These are phyloP conservation scores for Thalassarche chlororhynchos DNA, from an alignment of 2,113 vertebrate genomes.

Conservation along the genomic window DNA sequence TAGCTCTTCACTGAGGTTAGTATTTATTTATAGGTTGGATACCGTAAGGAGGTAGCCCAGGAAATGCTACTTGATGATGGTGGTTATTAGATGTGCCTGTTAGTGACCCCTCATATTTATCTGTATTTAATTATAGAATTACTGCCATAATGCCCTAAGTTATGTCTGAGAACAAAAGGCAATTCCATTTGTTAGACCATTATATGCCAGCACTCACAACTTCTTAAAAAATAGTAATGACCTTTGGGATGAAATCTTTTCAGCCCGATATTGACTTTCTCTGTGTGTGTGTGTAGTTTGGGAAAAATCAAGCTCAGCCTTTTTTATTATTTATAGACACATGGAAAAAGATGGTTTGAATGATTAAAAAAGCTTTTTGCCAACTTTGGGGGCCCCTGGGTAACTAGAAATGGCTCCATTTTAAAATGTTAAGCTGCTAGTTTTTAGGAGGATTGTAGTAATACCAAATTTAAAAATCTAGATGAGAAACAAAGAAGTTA, in stretches of 20 bases:
- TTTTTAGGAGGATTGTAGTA: neutral
- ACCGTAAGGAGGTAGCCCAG: neutral
- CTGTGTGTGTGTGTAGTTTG: neutral
- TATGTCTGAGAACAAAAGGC: neutral
- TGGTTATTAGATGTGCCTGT: neutral
- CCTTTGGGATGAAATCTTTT: neutral
- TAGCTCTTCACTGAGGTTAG: constrained; percentile 3
- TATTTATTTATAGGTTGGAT: constrained; percentile 32
- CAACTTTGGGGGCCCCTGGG: accelerated
- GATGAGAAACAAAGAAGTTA: neutral
- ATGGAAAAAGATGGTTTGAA: neutral
- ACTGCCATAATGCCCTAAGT: neutral
- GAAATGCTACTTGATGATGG: neutral
- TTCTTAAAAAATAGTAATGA: neutral
- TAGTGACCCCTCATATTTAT: neutral
- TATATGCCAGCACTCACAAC: neutral
- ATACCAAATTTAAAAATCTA: neutral
- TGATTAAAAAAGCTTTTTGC: neutral
- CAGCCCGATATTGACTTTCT: neutral
- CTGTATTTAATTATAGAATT: constrained; percentile 5
- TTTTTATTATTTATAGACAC: neutral
- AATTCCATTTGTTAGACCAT: neutral
- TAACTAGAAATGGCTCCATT: neutral
- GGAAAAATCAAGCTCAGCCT: neutral
- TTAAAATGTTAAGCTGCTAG: neutral